Evolutionary conservation across 2,888 invertebrate genomes (phyloP).

Genomic region (Hyposoter didymator): DNA sequence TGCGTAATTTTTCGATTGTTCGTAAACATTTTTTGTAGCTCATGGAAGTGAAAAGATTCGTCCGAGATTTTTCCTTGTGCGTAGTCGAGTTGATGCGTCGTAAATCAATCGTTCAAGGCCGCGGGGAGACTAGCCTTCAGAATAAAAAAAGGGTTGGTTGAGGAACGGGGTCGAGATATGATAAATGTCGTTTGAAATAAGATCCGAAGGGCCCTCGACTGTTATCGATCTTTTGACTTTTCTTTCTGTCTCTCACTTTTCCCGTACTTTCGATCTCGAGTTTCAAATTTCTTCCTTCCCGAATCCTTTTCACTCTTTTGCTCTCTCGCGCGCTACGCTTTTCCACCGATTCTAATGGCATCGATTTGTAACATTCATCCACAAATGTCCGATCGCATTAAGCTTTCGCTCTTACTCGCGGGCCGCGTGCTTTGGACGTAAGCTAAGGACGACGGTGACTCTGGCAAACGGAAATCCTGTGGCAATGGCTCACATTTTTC

Average conservation of each 20-base stretch:
- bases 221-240: conserved; percentile 62
- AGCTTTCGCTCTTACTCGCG: conserved; percentile 43
- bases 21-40: not conserved
- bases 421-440: conserved; percentile 20
- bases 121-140: not conserved
- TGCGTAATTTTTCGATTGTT: not conserved
- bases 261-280: not conserved
- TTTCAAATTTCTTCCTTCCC: conserved; percentile 28
- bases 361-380: conserved; percentile 78
- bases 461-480: conserved; percentile 69
- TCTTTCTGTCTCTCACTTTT: conserved; percentile 40
- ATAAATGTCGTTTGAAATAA: conserved; percentile 72
- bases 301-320: conserved; percentile 17
- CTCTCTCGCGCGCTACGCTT: conserved; percentile 19
- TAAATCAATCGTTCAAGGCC: conserved; percentile 62
- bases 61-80: not conserved
- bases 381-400: conserved; percentile 64
- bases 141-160: conserved; percentile 11
- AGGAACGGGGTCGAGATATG: conserved; percentile 67
- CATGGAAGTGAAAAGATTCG: not conserved
- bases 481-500: conserved; percentile 74
- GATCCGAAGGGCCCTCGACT: conserved; percentile 56
- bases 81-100: conserved; percentile 17
- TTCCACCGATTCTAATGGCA: conserved; percentile 66
- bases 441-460: conserved; percentile 26